Percentiles rank a stretch among this genome's conserved stretches.
These are phyloP conservation scores for Anguilla marmorata DNA, from an alignment of 2,797 vertebrate genomes.

Conservation along the genomic window DNA sequence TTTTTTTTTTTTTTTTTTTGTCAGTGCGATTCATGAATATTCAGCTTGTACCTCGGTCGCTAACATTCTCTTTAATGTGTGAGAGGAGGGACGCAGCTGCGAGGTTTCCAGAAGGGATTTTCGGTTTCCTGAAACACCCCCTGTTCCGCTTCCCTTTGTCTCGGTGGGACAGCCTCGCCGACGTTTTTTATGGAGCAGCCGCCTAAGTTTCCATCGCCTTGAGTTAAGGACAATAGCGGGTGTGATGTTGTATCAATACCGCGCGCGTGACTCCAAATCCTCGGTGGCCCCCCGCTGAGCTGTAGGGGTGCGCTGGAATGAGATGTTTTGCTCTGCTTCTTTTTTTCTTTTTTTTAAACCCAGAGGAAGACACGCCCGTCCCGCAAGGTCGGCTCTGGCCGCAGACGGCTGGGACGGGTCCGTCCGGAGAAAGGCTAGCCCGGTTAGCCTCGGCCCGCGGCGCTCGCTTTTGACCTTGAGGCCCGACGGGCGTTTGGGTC, in stretches of 20 bases:
- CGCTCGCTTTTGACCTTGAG: background rate
- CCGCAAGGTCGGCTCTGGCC: background rate
- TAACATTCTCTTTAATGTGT: conserved; percentile 69
- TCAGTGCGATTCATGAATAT: background rate
- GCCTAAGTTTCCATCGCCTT: conserved; percentile 73
- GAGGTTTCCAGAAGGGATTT: conserved; percentile 70
- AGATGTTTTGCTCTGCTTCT: background rate
- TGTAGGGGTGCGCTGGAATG: background rate
- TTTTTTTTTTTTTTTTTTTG: background rate
- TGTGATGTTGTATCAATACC: conserved; percentile 79
- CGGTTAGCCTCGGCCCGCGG: background rate
- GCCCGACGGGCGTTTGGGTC: background rate
- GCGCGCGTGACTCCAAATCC: conserved; percentile 69
- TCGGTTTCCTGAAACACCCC: conserved; percentile 80
- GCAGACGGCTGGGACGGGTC: background rate
- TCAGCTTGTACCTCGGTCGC: conserved; percentile 44
- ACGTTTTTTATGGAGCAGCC: conserved; percentile 80
- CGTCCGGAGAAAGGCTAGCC: background rate
- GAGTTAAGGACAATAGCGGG: conserved; percentile 79
- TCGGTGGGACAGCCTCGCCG: conserved; percentile 67
- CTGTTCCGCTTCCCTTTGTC: conserved; percentile 73
- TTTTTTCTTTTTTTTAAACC: background rate
- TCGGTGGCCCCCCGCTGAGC: conserved; percentile 75
- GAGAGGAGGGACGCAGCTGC: conserved; percentile 41
- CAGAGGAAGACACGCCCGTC: background rate